Evolutionary conservation across 2,888 invertebrate genomes (phyloP).

Genomic region (Strigamia maritima): DNA sequence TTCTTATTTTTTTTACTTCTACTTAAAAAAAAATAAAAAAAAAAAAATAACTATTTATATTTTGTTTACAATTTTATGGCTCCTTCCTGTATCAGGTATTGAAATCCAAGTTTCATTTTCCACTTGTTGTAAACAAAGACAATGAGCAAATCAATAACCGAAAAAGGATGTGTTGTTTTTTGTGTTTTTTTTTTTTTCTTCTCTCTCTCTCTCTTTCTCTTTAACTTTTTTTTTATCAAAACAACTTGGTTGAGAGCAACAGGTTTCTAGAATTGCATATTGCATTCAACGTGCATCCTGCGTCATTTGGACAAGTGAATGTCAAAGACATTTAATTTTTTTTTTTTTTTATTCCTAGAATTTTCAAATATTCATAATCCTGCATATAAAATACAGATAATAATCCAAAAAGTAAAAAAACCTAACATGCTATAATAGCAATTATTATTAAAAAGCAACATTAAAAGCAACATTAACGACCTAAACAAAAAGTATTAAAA

Average conservation of each 20-base stretch:
- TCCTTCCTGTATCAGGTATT: no score
- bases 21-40: no score
- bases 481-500: neutral
- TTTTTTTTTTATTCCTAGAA: neutral
- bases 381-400: no score
- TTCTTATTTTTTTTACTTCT: neutral
- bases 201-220: no score
- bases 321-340: neutral
- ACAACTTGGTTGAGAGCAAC: neutral
- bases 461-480: neutral
- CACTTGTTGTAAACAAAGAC: neutral
- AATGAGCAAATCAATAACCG: neutral
- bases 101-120: neutral
- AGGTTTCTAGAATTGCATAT: neutral
- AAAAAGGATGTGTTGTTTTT: neutral
- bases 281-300: neutral
- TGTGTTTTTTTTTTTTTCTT: neutral
- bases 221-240: neutral
- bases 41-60: no score
- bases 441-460: no score
- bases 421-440: no score
- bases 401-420: no score
- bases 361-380: no score
- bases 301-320: neutral
- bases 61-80: no score